phyloP scores from a whole-genome alignment of 2,888 invertebrate species.

The Diarsia rubi region DNA sequence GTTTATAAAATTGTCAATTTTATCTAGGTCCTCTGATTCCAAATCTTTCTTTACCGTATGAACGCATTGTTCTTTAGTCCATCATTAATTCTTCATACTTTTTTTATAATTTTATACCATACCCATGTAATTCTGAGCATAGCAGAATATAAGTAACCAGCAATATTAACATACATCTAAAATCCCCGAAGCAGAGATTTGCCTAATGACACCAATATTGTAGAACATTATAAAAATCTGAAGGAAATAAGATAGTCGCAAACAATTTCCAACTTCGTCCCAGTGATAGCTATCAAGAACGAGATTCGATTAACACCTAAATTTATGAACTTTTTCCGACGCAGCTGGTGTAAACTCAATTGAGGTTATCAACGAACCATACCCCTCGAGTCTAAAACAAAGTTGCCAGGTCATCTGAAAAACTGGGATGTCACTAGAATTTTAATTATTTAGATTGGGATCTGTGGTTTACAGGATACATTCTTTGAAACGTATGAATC shows the following conservation, averaged over 20 bases:
- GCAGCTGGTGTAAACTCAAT: conserved; percentile 47
- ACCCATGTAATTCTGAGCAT: background rate
- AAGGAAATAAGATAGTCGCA: conserved; percentile 33
- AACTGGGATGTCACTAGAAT: conserved; percentile 13
- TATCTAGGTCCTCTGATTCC: too few relatives aligned
- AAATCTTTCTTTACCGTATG: background rate
- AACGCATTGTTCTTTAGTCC: background rate
- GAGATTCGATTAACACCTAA: conserved; percentile 65
- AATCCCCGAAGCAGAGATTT: too few relatives aligned
- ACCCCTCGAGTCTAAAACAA: conserved; percentile 31
- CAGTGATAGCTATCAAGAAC: conserved; percentile 47
- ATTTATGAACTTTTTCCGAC: conserved; percentile 54
- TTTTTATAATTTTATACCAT: too few relatives aligned
- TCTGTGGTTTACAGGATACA: background rate
- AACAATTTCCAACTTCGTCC: conserved; percentile 50
- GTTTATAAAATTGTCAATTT: too few relatives aligned
- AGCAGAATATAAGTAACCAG: background rate
- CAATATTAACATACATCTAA: too few relatives aligned
- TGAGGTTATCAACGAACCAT: conserved; percentile 42
- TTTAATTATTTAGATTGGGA: conserved; percentile 19
- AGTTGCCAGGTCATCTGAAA: conserved; percentile 41
- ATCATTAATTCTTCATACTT: background rate
- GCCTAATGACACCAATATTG: background rate
- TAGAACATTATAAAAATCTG: conserved; percentile 19
- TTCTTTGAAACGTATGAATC: background rate